These are phyloP conservation scores for Amorpha juglandis DNA, from an alignment of 2,888 invertebrate genomes.

Conservation along the genomic window DNA sequence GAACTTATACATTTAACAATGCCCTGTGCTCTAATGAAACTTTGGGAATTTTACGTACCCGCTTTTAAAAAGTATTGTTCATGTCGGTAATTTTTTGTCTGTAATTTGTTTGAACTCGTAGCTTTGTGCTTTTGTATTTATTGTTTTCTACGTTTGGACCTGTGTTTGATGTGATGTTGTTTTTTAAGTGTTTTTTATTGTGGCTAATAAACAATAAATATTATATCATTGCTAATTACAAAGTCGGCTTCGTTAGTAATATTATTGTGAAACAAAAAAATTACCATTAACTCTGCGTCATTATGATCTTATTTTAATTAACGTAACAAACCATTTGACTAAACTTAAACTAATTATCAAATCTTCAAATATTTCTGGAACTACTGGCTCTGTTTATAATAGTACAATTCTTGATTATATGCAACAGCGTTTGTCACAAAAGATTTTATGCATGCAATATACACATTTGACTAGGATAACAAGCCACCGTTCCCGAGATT, in stretches of 20 bases:
- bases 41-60: slow-evolving; percentile 6
- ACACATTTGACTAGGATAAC: slow-evolving; percentile 14
- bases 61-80: slow-evolving; percentile 11
- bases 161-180: not conserved
- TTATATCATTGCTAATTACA: no score
- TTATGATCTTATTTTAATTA: no score
- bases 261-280: no score
- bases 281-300: no score
- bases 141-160: not conserved
- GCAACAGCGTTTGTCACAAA: slow-evolving; percentile 18
- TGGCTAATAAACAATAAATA: no score
- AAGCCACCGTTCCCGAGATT: slow-evolving; percentile 9
- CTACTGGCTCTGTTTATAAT: not conserved
- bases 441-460: slow-evolving; percentile 7
- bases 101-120: slow-evolving; percentile 15
- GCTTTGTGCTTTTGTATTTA: not conserved
- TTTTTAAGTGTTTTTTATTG: not conserved
- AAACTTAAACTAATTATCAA: not conserved
- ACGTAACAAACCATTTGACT: not conserved
- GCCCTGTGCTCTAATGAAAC: slow-evolving; percentile 23
- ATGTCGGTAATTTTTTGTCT: not conserved
- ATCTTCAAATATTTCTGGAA: not conserved
- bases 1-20: slow-evolving; percentile 19
- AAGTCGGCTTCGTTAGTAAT: no score
- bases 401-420: not conserved